Conservation (phyloP, 2,113 vertebrate species). For the Tetrao urogallus region DNA sequence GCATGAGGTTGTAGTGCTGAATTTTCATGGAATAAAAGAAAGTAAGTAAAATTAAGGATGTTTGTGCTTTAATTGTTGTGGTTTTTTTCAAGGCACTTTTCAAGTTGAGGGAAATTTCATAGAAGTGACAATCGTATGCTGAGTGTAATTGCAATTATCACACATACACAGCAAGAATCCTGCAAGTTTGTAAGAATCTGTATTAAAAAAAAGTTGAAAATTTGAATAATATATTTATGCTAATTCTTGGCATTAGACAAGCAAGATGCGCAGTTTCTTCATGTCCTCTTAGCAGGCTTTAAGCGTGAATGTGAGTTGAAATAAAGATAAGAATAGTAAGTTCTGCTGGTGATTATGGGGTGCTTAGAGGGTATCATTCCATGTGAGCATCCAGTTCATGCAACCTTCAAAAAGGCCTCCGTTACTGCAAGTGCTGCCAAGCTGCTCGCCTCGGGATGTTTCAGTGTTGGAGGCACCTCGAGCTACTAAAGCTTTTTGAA, state of each 20-base stretch:
- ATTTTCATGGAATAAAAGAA: neutral
- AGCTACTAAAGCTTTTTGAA: slow-evolving; percentile 9
- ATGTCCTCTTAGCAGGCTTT: neutral
- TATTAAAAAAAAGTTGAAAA: neutral
- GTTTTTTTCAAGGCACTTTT: neutral
- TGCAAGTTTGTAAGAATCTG: neutral
- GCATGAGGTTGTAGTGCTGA: neutral
- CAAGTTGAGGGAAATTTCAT: neutral
- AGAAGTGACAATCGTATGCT: neutral
- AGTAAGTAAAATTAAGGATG: neutral
- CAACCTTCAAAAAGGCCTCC: neutral
- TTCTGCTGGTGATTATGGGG: neutral
- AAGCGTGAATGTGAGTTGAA: neutral
- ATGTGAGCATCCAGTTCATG: neutral
- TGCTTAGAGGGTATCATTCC: neutral
- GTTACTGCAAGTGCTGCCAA: neutral
- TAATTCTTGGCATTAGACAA: neutral
- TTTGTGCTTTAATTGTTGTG: neutral
- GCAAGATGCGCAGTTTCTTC: neutral
- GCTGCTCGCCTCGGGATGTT: neutral
- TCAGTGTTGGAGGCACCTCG: slow-evolving; percentile 10
- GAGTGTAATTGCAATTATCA: neutral
- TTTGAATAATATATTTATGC: neutral
- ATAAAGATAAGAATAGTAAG: neutral
- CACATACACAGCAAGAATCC: rapidly evolving